These are phyloP conservation scores for Nomia melanderi DNA, from an alignment of 1,140 invertebrate genomes.

Conservation along the genomic window DNA sequence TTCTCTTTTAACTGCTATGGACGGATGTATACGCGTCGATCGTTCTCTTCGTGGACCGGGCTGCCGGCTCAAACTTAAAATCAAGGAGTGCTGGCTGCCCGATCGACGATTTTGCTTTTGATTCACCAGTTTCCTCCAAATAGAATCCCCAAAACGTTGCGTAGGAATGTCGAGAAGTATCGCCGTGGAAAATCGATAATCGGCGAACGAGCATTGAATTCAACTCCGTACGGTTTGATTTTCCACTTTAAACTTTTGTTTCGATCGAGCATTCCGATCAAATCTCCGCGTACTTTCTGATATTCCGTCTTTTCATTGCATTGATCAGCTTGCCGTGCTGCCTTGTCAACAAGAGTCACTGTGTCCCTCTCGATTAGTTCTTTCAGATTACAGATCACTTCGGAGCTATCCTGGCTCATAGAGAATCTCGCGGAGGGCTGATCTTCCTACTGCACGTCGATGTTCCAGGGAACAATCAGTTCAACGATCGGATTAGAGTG, in stretches of 20 bases:
- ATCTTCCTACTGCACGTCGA: too few relatives aligned
- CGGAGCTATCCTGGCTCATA: not conserved
- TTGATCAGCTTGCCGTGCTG: too few relatives aligned
- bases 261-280: conserved; percentile 1
- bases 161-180: conserved; percentile 1
- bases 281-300: conserved; percentile 6
- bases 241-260: conserved; percentile 28
- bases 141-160: conserved; percentile 10
- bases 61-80: not conserved
- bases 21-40: conserved; percentile 60
- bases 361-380: not conserved
- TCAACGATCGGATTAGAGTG: too few relatives aligned
- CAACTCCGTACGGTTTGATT: conserved; percentile 58
- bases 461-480: too few relatives aligned
- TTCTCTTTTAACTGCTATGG: conserved; percentile 56
- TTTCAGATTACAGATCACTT: not conserved
- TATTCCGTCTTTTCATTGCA: too few relatives aligned
- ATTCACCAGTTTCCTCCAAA: conserved; percentile 5
- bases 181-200: conserved; percentile 30
- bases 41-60: conserved; percentile 1
- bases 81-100: not conserved
- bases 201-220: conserved; percentile 53
- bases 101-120: conserved; percentile 25
- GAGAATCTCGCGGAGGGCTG: too few relatives aligned
- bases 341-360: not conserved